Evolutionary conservation across 2,113 vertebrate species (phyloP), one percentile per base, ranked within the genome.

Genomic region (Prionailurus bengalensis): DNA sequence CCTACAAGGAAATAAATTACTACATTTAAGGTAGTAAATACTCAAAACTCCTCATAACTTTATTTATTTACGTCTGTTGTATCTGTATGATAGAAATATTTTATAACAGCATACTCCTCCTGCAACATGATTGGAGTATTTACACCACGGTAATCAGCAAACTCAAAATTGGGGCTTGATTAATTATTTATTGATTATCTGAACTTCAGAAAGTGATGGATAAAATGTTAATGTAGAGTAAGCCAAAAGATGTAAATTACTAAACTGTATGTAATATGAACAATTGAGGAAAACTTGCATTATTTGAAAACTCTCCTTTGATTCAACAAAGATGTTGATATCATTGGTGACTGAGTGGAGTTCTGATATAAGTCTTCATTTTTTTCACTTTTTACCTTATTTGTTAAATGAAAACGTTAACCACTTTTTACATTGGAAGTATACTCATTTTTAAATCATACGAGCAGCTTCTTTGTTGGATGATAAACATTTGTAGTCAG

Each of bases 191-290:
- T 65, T 84, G 83, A 51, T 89, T 76, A n/a, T 78, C 25, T 92
- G 76, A 87, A 95, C 39, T 95, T 83, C 36, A 94, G n/a, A 82
- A 93, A 83, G 11, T 94, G 39, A 63, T 68, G 27, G 21, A 33
- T 81, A 61, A 86, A 90, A 89, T 85, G 16, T 85, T 84, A 92
- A 61, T 61, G 3, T 2, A 73, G 25, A 61, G 92, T 95, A 84
- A 89, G 45, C 21, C 85, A 89, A 78, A 94, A 85, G 85, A 53
- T 76, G 8, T 92, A 45, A 70, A 74, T 29, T 85, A 9, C 74
- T 89, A 91, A 23, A 58, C 3, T 78, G 5, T 58, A 14, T 86
- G 27, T 36, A 58, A 8, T 70, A 87, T 0, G 33, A 91, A 51
- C 78, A 80, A 65, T 61, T 71, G 70, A 92, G 36, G 29, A 92